These are phyloP conservation scores for Xiphophorus hellerii DNA, from an alignment of 2,113 vertebrate species.

Conservation along the genomic window DNA sequence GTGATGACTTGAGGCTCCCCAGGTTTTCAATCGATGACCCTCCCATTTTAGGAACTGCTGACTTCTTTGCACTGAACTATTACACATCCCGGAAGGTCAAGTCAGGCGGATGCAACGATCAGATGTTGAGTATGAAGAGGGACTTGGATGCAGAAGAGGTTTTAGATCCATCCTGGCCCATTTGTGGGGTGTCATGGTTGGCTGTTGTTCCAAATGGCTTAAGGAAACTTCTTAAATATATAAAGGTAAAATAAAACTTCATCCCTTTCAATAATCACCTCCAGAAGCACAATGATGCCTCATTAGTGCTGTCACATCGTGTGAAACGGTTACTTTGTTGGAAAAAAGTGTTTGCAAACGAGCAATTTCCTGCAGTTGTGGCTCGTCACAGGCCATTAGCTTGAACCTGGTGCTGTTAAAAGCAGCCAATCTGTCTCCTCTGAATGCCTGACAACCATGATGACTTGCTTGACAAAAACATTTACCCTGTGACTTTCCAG, in stretches of 20 bases:
- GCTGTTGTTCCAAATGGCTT: constrained; percentile 79
- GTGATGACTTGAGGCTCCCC: constrained; percentile 69
- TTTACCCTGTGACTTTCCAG: constrained; percentile 74
- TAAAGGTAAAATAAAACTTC: constrained; percentile 76
- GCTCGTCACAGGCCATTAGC: constrained; percentile 74
- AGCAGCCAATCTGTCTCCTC: constrained; percentile 61
- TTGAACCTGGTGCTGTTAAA: constrained; percentile 55
- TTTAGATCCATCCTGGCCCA: constrained; percentile 81
- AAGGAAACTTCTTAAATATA: constrained; percentile 79
- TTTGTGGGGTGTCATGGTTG: constrained; percentile 76
- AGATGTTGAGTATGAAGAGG: constrained; percentile 53
- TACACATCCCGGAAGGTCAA: constrained; percentile 81
- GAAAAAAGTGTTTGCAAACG: constrained; percentile 69
- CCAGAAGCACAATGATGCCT: constrained; percentile 68
- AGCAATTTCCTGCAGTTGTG: constrained; percentile 74
- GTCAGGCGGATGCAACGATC: constrained; percentile 40
- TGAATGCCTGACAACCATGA: constrained; percentile 56
- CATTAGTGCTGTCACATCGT: constrained; percentile 74
- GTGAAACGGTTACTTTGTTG: constrained; percentile 67
- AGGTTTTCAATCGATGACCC: constrained; percentile 81
- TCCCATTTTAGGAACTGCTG: constrained; percentile 78
- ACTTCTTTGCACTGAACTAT: constrained; percentile 87
- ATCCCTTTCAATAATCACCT: constrained; percentile 60
- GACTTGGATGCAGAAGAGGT: constrained; percentile 71
- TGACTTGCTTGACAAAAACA: constrained; percentile 62